Conservation (phyloP, 2,888 invertebrate species). For the Anagyrus pseudococci region DNA sequence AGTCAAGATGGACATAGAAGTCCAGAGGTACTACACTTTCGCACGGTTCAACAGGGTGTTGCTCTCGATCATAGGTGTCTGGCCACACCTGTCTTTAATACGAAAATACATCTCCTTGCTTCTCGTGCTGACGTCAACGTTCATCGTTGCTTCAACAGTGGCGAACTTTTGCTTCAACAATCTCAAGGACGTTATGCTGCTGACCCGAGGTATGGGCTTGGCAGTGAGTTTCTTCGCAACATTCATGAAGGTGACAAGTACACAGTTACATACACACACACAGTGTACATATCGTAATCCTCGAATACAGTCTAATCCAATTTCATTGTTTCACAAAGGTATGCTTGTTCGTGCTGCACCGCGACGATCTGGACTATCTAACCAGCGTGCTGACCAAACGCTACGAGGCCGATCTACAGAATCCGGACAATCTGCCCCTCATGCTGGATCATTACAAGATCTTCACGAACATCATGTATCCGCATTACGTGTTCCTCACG, state of each 20-base stretch:
- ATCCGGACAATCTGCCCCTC: neutral
- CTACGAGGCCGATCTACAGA: neutral
- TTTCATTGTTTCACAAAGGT: neutral
- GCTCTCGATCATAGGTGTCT: no score
- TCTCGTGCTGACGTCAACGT: no score
- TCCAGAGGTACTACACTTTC: no score
- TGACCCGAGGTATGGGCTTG: conserved; percentile 3
- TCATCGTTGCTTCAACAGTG: no score
- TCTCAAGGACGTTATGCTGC: neutral
- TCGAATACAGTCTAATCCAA: no score
- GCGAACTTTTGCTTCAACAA: conserved; percentile 7
- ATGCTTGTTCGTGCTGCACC: conserved; percentile 4
- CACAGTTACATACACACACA: neutral
- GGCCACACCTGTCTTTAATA: no score
- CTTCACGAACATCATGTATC: conserved; percentile 2
- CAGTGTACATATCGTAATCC: no score
- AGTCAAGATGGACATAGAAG: no score
- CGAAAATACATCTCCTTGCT: no score
- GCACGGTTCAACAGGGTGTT: no score
- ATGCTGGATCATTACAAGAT: neutral
- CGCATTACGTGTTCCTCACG: neutral
- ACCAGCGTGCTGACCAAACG: neutral
- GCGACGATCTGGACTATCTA: conserved; percentile 15
- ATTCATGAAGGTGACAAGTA: conserved; percentile 1
- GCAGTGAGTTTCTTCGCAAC: neutral